Conservation (phyloP, 1,140 invertebrate species). For the Coenobita brevimanus region DNA sequence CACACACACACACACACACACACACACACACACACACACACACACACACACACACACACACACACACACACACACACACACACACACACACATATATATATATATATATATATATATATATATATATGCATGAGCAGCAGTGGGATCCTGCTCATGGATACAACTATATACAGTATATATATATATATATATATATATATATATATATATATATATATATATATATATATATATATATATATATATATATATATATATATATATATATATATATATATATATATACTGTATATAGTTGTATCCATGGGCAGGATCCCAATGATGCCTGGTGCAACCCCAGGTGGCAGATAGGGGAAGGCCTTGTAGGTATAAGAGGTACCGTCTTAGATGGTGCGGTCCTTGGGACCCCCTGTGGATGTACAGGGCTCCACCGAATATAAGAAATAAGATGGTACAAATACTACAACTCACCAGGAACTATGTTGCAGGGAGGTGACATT, state of each 20-base stretch:
- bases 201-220: conserved; percentile 33
- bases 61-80: conserved; percentile 11
- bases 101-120: conserved; percentile 41
- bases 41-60: background rate
- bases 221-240: conserved; percentile 17
- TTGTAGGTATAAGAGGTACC: too few species aligned
- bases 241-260: conserved; percentile 23
- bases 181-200: conserved; percentile 30
- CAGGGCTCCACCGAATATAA: too few species aligned
- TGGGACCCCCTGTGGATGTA: too few species aligned
- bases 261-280: background rate
- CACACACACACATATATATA: conserved; percentile 28
- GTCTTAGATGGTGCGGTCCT: too few species aligned
- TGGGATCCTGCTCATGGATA: background rate
- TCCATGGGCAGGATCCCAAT: too few species aligned
- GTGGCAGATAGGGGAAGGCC: too few species aligned
- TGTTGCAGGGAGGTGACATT: too few species aligned
- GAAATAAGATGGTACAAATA: background rate
- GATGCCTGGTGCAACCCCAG: too few species aligned
- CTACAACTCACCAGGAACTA: background rate
- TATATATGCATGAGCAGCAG: conserved; percentile 10
- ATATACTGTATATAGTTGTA: too few species aligned
- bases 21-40: background rate
- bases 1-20: conserved; percentile 10
- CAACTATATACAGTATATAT: conserved; percentile 32